Evolutionary conservation across 2,797 vertebrate genomes (phyloP), one percentile per base, ranked within the genome.

Genomic region (Cynodonichthys magdalenae): DNA sequence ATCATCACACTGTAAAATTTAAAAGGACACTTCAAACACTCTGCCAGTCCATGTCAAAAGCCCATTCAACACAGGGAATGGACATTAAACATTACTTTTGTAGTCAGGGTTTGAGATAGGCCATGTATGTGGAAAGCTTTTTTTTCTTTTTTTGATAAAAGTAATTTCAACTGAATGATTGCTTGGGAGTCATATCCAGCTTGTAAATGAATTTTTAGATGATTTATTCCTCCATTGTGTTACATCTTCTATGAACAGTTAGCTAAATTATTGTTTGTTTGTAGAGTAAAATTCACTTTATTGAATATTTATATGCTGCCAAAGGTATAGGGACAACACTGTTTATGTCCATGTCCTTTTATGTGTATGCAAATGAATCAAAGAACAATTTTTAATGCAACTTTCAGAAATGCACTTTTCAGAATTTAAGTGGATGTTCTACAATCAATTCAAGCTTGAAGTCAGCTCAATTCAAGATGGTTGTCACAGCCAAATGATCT

Each of bases 31-130:
- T 78, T 79, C 53, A 78, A 75, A 68, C 11, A 7, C 17, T 4
- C 2, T 18, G 66, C 45, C 68, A 75, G 59, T 81, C 76, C 80
- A 69, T 63, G 48, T 80, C 61, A 72, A 58, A 77, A 74, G 47
- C 31, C 44, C 63, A 69, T 69, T 64, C 51, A 56, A 53, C 60
- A 63, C 29, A 0, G n/a, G 1, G 36, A 59, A 62, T 0, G 7
- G 49, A 66, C 68, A 59, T 31, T 63, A 73, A 66, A 55, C 59
- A 48, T 59, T 3, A 15, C 66, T 73, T 71, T 58, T 61, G 66
- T 46, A 52, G 47, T 15, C 9, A 29, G 60, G 28, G n/a, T 49
- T 29, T 61, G 10, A 67, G 57, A 72, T 71, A 36, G 50, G 28
- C 49, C 46, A 20, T 28, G 17, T 69, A 60, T 63, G 46, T 66